Evolutionary conservation across 2,888 invertebrate genomes (phyloP).

Genomic region (Hyalella azteca): DNA sequence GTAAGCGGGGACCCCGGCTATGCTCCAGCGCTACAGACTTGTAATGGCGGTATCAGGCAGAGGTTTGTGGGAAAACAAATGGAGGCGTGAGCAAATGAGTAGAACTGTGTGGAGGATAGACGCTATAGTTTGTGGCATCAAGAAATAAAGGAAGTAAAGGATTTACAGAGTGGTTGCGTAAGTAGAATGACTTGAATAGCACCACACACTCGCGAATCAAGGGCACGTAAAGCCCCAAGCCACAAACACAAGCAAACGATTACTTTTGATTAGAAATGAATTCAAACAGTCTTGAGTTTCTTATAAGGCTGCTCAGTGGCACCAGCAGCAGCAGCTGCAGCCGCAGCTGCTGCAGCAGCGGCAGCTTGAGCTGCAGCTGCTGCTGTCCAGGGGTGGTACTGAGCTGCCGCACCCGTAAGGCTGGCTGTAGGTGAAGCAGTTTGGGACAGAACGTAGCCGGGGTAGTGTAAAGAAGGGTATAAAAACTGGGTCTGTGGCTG

Average conservation of each 20-base stretch:
- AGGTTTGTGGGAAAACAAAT: neutral
- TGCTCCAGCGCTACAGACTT: neutral
- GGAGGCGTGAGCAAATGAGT: neutral
- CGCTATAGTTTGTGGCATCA: neutral
- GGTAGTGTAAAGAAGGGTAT: conserved; percentile 33
- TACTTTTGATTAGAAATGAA: conserved; percentile 33
- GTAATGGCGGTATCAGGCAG: neutral
- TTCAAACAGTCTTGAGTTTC: conserved; percentile 86
- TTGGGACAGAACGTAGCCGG: conserved; percentile 23
- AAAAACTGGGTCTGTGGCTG: conserved; percentile 19
- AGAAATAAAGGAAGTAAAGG: neutral
- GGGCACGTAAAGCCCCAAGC: neutral
- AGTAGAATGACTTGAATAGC: conserved; percentile 12
- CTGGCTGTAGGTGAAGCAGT: neutral
- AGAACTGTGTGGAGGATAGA: neutral
- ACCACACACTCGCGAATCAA: conserved; percentile 25
- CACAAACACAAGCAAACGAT: conserved; percentile 1
- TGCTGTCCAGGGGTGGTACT: conserved; percentile 53
- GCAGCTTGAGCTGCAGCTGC: conserved; percentile 61
- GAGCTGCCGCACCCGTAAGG: conserved; percentile 9
- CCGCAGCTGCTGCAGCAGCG: conserved; percentile 65
- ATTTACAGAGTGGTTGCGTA: conserved; percentile 4
- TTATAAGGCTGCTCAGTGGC: conserved; percentile 82
- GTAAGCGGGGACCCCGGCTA: conserved; percentile 5
- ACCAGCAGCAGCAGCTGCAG: conserved; percentile 59